These are phyloP conservation scores for Dicranocentrus wangi DNA, from an alignment of 2,888 invertebrate species.

Conservation along the genomic window DNA sequence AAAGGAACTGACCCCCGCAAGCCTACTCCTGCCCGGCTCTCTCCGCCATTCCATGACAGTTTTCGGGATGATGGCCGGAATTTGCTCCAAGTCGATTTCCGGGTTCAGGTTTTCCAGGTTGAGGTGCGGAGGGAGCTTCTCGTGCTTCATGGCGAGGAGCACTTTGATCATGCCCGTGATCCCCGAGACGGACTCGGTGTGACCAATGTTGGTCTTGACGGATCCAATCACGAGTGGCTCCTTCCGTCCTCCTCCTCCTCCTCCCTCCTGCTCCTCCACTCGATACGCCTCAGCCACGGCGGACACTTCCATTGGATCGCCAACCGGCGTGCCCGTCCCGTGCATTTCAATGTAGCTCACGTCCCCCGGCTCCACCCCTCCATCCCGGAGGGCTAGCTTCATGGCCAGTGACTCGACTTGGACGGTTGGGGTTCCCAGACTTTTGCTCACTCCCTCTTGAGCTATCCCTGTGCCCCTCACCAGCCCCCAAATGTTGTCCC, in stretches of 20 bases:
- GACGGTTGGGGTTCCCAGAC: slow-evolving; percentile 19
- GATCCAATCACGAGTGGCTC: slow-evolving; percentile 56
- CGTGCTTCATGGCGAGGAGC: slow-evolving; percentile 59
- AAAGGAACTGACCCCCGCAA: slow-evolving; percentile 50
- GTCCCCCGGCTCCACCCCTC: slow-evolving; percentile 78
- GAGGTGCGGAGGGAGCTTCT: slow-evolving; percentile 61
- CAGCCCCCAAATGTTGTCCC: slow-evolving; percentile 2
- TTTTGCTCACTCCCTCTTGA: slow-evolving; percentile 7
- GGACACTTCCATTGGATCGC: slow-evolving; percentile 58
- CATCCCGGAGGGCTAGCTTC: slow-evolving; percentile 75
- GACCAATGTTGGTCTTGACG: slow-evolving; percentile 49
- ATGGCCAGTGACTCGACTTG: slow-evolving; percentile 20
- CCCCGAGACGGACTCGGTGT: slow-evolving; percentile 46
- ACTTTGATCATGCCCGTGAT: slow-evolving; percentile 50
- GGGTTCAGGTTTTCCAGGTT: slow-evolving; percentile 61
- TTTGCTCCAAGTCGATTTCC: slow-evolving; percentile 59
- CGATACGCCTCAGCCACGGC: slow-evolving; percentile 47
- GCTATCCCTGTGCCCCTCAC: not conserved
- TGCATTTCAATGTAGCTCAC: slow-evolving; percentile 33
- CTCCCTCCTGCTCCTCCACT: no score
- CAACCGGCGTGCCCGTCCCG: slow-evolving; percentile 49
- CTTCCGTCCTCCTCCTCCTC: not conserved
- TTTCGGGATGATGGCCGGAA: slow-evolving; percentile 66
- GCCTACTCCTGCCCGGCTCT: not conserved
- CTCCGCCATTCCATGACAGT: slow-evolving; percentile 33